Conservation (phyloP, 1,140 invertebrate species). For the Aphaenogaster floridana region DNA sequence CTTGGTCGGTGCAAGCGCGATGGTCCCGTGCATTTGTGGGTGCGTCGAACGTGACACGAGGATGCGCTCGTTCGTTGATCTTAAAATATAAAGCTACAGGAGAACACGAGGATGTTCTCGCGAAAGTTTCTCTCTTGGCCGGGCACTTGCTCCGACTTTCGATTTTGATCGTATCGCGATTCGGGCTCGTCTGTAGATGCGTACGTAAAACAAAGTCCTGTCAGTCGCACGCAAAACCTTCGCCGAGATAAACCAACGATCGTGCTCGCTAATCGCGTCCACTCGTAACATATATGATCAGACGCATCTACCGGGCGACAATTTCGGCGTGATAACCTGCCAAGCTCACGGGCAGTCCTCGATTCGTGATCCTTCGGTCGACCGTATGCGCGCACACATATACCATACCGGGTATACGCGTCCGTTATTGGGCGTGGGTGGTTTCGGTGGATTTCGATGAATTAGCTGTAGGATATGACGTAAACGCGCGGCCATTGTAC, state of each 20-base stretch:
- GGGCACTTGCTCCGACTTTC: not conserved
- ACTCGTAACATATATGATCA: conserved; percentile 51
- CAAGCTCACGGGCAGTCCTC: conserved; percentile 53
- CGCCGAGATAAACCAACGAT: not conserved
- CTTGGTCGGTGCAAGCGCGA: not conserved
- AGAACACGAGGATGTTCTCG: not conserved
- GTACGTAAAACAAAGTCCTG: conserved; percentile 24
- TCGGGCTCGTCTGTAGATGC: not conserved
- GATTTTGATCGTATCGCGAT: conserved; percentile 9
- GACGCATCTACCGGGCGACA: conserved; percentile 41
- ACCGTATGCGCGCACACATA: not conserved
- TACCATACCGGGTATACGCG: not conserved
- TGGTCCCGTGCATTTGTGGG: not conserved
- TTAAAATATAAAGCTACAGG: not conserved
- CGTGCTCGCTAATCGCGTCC: conserved; percentile 18
- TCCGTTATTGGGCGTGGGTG: conserved; percentile 32
- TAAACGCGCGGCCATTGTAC: conserved; percentile 38
- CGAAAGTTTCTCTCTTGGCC: not conserved
- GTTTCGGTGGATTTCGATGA: conserved; percentile 57
- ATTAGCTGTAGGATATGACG: conserved; percentile 59
- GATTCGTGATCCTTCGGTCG: conserved; percentile 36
- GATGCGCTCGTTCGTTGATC: not conserved
- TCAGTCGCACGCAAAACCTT: not conserved
- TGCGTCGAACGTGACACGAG: not conserved
- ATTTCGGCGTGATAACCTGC: conserved; percentile 22